Percentiles rank a stretch among this genome's conserved stretches.
phyloP scores from a whole-genome alignment of 2,888 invertebrate species.

The Lacanobia oleracea region DNA sequence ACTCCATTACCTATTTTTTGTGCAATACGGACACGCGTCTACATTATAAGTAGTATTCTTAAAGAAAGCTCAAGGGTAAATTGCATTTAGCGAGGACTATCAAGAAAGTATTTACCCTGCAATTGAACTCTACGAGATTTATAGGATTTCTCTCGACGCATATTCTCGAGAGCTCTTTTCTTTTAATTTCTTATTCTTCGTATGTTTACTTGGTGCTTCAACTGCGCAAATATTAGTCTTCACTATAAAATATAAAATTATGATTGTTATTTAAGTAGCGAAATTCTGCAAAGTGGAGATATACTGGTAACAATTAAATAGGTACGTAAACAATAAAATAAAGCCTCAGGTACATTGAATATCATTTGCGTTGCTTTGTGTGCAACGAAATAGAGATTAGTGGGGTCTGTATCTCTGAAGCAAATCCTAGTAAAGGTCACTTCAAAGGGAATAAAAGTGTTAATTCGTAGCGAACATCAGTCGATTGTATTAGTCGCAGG shows the following conservation, averaged over 20 bases:
- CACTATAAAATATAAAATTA: constrained; percentile 39
- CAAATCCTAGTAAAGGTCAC: constrained; percentile 31
- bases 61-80: constrained; percentile 70
- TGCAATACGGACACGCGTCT: not conserved
- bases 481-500: constrained; percentile 65
- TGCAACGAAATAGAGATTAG: constrained; percentile 17
- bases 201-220: constrained; percentile 59
- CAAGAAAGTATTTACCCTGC: constrained; percentile 78
- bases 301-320: constrained; percentile 6
- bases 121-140: constrained; percentile 80
- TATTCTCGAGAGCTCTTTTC: constrained; percentile 64
- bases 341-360: constrained; percentile 3
- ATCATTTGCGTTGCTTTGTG: constrained; percentile 5
- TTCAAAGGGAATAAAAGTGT: constrained; percentile 55
- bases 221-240: constrained; percentile 54
- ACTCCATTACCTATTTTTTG: not conserved
- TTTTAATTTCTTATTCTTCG: constrained; percentile 67
- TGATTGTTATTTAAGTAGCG: constrained; percentile 27
- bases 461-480: constrained; percentile 53
- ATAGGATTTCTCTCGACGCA: constrained; percentile 74
- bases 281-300: constrained; percentile 8
- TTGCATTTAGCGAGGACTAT: constrained; percentile 77
- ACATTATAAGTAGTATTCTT: constrained; percentile 60
- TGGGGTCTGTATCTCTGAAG: constrained; percentile 24
- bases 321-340: constrained; percentile 5